Base-by-base conservation (phyloP, 2,888 invertebrate genomes). In the Drosophila pegasa region DNA sequence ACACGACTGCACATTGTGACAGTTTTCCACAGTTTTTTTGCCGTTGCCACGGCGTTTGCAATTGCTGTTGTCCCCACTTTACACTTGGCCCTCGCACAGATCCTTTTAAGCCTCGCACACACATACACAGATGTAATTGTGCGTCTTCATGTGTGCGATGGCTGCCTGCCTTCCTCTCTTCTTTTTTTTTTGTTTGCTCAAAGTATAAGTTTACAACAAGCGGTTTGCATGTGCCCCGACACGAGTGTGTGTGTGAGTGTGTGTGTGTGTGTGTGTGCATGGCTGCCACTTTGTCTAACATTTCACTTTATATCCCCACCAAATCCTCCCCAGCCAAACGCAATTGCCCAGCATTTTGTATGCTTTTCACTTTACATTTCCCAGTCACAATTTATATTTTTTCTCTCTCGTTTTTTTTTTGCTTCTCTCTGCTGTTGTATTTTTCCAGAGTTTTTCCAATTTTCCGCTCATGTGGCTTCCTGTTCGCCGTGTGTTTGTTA, bases 1-100 rank as follows among this genome's bases (percentile, higher is more conserved):
- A 86, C 87, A 84, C 83, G 81, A 77, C 61, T 87, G 87, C 78
- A 87, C 86, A 86, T 81, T 83, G 86, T 85, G 75, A 87, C 83
- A 87, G 87, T 85, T 85, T 84, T 68, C 40, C 54, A 54, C 57
- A 47, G 67, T 62, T 35, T 31, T 18, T 27, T 14, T 33, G 33
- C 33, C 9, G 14, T 22, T 68, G 75, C 67, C 71, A 61, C 66
- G 61, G 75, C 59, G 61, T 58, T 61, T 72, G 78, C 80, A 80
- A 72, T 83, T 83, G 83, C 77, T 57, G 64, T 59, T 59, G 45
- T 47, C 18, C 18, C 40, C 35, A 31, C 57, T 43, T 41, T 22
- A 18, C 54, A 37, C 40, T 48, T 52, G 8, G 64, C 45, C 50
- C 62, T 65, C 66, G 64, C 64, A 76, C 52, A 76, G 57, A 73